Evolutionary conservation across 2,797 vertebrate species (phyloP).

Genomic region (Falco cherrug): DNA sequence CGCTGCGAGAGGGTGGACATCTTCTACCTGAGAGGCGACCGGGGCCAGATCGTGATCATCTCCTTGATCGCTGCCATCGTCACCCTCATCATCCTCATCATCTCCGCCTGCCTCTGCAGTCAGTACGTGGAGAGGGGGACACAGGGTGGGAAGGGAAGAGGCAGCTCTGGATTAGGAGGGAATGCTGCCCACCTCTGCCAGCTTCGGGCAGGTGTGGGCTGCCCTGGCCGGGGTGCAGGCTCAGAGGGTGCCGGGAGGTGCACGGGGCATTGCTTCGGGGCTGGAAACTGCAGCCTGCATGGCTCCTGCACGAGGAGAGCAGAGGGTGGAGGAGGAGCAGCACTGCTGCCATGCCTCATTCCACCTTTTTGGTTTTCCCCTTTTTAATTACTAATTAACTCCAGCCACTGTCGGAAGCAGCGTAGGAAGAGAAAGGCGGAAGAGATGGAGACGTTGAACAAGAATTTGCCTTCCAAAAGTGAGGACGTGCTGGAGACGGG

Average conservation of each 20-base stretch:
- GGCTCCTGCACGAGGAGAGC: neutral
- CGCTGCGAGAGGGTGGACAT: constrained; percentile 86
- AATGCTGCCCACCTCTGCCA: too few relatives aligned
- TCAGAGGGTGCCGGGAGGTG: neutral
- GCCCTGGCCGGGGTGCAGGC: neutral
- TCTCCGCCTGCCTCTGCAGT: constrained; percentile 81
- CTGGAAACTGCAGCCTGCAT: neutral
- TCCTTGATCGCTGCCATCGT: constrained; percentile 80
- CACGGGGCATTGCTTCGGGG: neutral
- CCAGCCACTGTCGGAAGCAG: constrained; percentile 56
- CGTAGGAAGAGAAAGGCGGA: constrained; percentile 72
- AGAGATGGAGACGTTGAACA: constrained; percentile 69
- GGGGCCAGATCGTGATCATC: constrained; percentile 81
- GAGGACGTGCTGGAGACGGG: constrained; percentile 62
- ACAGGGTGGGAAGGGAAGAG: neutral
- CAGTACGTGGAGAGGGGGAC: constrained; percentile 77
- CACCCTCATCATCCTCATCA: constrained; percentile 61
- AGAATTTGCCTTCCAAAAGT: constrained; percentile 48
- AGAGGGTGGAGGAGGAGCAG: neutral
- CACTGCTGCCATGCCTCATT: neutral
- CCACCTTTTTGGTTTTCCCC: neutral
- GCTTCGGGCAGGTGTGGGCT: neutral
- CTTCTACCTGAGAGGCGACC: constrained; percentile 73
- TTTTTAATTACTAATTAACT: neutral
- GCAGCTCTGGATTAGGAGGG: rapidly evolving